phyloP scores from a whole-genome alignment of 2,797 vertebrate species.

The Uromys caudimaculatus region DNA sequence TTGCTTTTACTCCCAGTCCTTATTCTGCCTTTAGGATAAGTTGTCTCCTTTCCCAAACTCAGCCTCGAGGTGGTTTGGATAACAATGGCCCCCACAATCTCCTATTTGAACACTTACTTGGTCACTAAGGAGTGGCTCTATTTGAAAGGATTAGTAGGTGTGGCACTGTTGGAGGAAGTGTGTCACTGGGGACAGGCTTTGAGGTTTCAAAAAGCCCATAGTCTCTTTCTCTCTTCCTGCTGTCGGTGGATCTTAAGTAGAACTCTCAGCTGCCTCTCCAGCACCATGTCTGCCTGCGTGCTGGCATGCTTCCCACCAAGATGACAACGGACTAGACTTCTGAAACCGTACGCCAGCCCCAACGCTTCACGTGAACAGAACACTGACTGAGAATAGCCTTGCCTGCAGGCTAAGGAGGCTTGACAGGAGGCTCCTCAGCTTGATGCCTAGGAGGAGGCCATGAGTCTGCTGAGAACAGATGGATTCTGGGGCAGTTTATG shows the following conservation, averaged over 20 bases:
- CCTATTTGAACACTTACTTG: not conserved
- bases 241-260: not conserved
- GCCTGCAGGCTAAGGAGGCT: not conserved
- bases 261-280: too few species aligned
- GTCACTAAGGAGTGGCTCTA: not conserved
- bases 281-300: not conserved
- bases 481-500: not conserved
- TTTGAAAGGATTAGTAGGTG: not conserved
- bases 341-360: not conserved
- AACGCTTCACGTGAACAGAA: not conserved
- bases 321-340: not conserved
- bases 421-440: not conserved
- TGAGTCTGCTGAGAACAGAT: not conserved
- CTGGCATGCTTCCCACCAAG: not conserved
- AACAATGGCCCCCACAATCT: not conserved
- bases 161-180: not conserved
- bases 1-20: not conserved
- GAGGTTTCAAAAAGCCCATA: not conserved
- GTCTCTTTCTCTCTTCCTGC: not conserved
- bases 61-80: not conserved
- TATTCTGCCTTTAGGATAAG: not conserved
- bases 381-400: not conserved
- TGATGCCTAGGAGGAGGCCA: not conserved
- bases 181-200: not conserved
- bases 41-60: not conserved